Evolutionary conservation across 1,140 invertebrate genomes (phyloP), one percentile per base, ranked within the genome.

Genomic region (Sipha flava): DNA sequence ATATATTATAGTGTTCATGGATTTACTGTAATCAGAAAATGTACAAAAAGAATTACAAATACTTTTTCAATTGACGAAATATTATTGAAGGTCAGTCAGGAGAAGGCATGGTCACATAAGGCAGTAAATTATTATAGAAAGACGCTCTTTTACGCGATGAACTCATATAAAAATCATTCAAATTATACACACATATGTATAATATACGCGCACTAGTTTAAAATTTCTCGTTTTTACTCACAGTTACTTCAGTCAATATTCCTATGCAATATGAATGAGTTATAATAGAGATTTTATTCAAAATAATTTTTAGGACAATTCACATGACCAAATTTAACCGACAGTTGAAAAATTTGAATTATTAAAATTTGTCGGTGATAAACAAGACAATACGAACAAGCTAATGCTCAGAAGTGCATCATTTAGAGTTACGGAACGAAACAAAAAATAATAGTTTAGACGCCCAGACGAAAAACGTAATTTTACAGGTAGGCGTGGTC

Each of bases 401-500:
- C 18, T 59, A 31, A 59, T 9, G 34, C 23, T 37, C 6, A 40
- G 12, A 12, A 16, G 5, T 43, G 14, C 21, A 26, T 66, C 21
- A 34, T 66, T 66, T 66, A 43, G 37, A 37, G n/a, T 26, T 43
- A 66, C n/a, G 16, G 23, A 75, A 75, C 37, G 47, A 75, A 52
- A 23, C 49, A 34, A 54, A 34, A 18, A 70, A 70, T 73, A 37
- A 75, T 54, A 75, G n/a, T 16, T 26, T 43, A 49, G 18, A 72
- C 68, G 68, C 68, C 47, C 47, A 54, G 70, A 54, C 70, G 29
- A 29, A 73, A 54, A 52, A 75, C 29, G 29, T 75, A 37, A 75
- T 75, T 75, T 37, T 54, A 75, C 29, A 54, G 49, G 70, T 52
- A 75, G 70, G 70, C 70, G 70, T 75, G 70, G 70, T 37, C 10